These are phyloP conservation scores for Bacillus rossius DNA, from an alignment of 1,140 invertebrate species.

Conservation along the genomic window DNA sequence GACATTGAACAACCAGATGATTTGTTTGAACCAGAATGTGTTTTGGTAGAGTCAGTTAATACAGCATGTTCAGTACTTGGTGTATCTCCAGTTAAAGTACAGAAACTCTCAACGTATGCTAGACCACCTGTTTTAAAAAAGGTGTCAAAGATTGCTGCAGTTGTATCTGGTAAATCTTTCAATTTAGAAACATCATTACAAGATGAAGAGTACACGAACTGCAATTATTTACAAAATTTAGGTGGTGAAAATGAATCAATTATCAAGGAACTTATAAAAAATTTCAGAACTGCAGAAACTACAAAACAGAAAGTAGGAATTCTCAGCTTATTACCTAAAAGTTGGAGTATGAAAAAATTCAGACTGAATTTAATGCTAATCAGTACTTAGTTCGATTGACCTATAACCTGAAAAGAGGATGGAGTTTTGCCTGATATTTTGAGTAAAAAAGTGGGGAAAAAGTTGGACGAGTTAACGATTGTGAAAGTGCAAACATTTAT, in stretches of 20 bases:
- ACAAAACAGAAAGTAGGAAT: slow-evolving; percentile 11
- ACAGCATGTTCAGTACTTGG: not conserved
- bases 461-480: slow-evolving; percentile 25
- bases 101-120: not conserved
- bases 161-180: not conserved
- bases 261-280: not conserved
- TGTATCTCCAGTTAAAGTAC: not conserved
- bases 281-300: not conserved
- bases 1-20: not conserved
- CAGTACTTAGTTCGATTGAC: not conserved
- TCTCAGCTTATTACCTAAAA: slow-evolving; percentile 17
- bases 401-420: slow-evolving; percentile 17
- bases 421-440: slow-evolving; percentile 15
- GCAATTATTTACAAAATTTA: not conserved
- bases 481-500: slow-evolving; percentile 1
- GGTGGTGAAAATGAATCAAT: not conserved
- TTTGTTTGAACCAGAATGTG: not conserved
- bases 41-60: not conserved
- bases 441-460: slow-evolving; percentile 12
- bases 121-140: not conserved
- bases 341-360: slow-evolving; percentile 18
- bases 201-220: not conserved
- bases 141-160: not conserved
- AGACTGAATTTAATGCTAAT: slow-evolving; percentile 16
- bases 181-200: not conserved